Base-by-base conservation (phyloP, 2,888 invertebrate species). In the Perizoma flavofasciatum region DNA sequence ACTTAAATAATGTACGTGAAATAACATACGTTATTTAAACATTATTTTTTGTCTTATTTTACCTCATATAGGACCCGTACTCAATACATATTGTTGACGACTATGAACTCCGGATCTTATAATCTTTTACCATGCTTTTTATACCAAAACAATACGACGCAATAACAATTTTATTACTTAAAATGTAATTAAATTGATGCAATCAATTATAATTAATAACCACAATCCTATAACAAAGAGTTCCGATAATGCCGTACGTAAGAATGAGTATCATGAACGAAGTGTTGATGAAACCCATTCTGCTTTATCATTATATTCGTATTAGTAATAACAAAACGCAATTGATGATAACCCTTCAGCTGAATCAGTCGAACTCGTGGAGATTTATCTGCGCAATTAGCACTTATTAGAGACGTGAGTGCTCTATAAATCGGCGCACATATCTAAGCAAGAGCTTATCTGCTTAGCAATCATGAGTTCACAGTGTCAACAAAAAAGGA, bases 351-450 rank as follows among this genome's bases (percentile, higher is more conserved):
- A 85, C 86, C 87, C 70, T 50, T 65, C 65, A 66, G 59, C 70
- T 81, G 79, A 79, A 82, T 83, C 82, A 75, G 81, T 77, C 79
- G 78, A 77, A 75, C 75, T 69, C 74, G 61, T 60, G 66, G 75
- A 82, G 85, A 86, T 87, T 85, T 88, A 85, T 85, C 70, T 77
- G 65, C 67, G 78, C 79, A 86, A 87, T 86, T 84, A 85, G 73
- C 73, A 71, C 70, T 70, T 71, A 75, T 50, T 55, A 49, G 49
- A 57, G 22, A 22, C 22, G 22, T 22, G 22, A 22, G 46, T 43
- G 50, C 43, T 44, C 54, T 43, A 40, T 51, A 54, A 44, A 53
- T 4, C 37, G 37, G 37, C 40, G 35, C n/a, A 22, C 37, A 33
- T 46, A 37, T 33, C 9, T 44, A n/a, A n/a, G n/a, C n/a, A n/a